Evolutionary conservation across 2,797 vertebrate species (phyloP), one percentile per base, ranked within the genome.

Genomic region (Hozukius guyotensis): DNA sequence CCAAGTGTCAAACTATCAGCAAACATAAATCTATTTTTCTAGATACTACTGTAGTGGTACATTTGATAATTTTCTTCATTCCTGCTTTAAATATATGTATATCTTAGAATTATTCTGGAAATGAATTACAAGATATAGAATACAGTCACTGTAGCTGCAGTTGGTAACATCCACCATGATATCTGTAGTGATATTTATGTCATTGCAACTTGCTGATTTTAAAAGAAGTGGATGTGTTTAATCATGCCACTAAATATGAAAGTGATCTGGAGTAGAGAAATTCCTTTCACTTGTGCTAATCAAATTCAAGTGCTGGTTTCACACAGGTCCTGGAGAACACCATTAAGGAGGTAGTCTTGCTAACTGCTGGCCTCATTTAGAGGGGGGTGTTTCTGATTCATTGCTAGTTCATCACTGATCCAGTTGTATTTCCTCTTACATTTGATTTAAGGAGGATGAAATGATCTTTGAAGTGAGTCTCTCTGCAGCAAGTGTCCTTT

Each of bases 381-480:
- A 60, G 29, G n/a, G 24, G 55, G 52, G 9, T 0, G 16, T 31
- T 72, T 69, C 80, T 64, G 18, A 75, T 75, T 73, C 46, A 77
- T 72, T 42, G 34, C 22, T 72, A 53, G 42, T 77, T 83, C 63
- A 68, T 74, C 60, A 34, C 55, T 36, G 59, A 85, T 75, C 34
- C 63, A 36, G 52, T 60, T 61, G 69, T 64, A 62, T 84, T 81
- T 79, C 61, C 57, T 82, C 53, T 80, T 57, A 10, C 69, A 52
- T 80, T 71, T 78, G 75, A 87, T 77, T 86, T 81, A 66, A 83
- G 42, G 38, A 72, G 63, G 69, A 73, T 46, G 27, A 77, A 75
- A 86, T 82, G 12, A 73, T 79, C 71, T 82, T 82, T 86, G 36
- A 87, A 87, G 69, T 65, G 65, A 68, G 4, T 46, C 57, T 80